Base-by-base conservation (phyloP, 2,888 invertebrate genomes). In the Tinea trinotella region DNA sequence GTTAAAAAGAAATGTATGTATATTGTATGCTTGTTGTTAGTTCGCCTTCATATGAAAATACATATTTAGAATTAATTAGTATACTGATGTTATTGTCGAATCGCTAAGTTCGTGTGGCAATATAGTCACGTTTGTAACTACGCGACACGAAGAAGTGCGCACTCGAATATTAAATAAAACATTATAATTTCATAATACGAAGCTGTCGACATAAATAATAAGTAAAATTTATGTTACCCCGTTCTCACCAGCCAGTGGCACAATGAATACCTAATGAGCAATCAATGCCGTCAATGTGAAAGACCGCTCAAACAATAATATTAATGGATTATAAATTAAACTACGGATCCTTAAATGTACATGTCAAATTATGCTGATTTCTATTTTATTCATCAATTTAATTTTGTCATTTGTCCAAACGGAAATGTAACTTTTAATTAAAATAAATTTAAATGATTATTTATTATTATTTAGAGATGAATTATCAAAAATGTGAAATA, bases 151-250 rank as follows among this genome's bases (percentile, higher is more conserved):
- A 50, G 48, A 24, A 62, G 59, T 49, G 58, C 66, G 58, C 60
- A 59, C 62, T 82, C 77, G 56, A 56, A 84, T 85, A 71, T 71
- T 78, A 84, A 85, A 72, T 67, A 67, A 60, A 58, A 58, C 71
- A 84, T 85, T 85, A 85, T 82, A 78, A 83, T 84, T 80, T 85
- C 83, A 85, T 85, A 85, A 81, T 70, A 77, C 81, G 74, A 74
- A 74, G 72, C 70, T 77, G 83, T 83, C 83, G 77, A 73, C 78
- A 72, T 82, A 82, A 82, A 83, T 84, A 84, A 85, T 85, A 83
- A 83, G 83, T 83, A 76, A 85, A 85, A 84, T 85, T 84, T 84
- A 85, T 85, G 84, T 83, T 83, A 81, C 79, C 78, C 79, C 75
- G 79, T 83, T 85, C 84, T 82, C 84, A 83, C 83, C 80, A 81